Evolutionary conservation across 1,140 invertebrate genomes (phyloP), one percentile per base, ranked within the genome.

Genomic region (Zaprionus taronus): DNA sequence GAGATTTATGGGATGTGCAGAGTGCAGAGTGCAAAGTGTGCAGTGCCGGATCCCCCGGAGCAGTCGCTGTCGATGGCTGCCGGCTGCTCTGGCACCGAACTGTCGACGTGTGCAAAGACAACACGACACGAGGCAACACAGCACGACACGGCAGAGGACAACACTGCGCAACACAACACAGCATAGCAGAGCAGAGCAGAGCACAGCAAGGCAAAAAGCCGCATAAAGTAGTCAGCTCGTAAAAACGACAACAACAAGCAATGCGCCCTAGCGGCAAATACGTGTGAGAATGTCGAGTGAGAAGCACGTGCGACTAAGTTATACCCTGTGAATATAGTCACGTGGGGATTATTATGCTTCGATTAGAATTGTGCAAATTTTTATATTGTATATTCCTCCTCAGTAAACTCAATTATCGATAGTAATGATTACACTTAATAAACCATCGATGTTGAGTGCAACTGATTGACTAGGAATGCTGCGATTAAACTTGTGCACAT

Each of bases 151-250:
- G 60, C 65, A 62, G 20, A 62, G 14, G 41, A 47, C 41, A 61
- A 49, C 66, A 61, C 56, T 5, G 26, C 26, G 51, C 57, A n/a
- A 41, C 38, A 41, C 38, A 7, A 7, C 41, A 62, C 44, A 49
- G 58, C 67, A 53, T 15, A 61, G 1, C 20, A 20, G 20, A 20
- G 20, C 20, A 20, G 20, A 20, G 20, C 47, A 22, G 20, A 12
- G 47, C 41, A 17, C n/a, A 44, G 41, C 41, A 44, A n/a, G 41
- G 41, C 28, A 47, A 36, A 55, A 70, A 71, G 64, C 41, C 51
- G 68, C 73, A 76, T 76, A 76, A 76, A 76, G 68, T 61, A 76
- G 73, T 76, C 55, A 61, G 67, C 24, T 75, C 72, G 72, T 75
- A 76, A 76, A 72, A 72, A 72, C 61, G 73, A 76, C 72, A 75